phyloP scores from a whole-genome alignment of 64 coral and sea anemone genomes.

The Catalaphyllia jardinei region DNA sequence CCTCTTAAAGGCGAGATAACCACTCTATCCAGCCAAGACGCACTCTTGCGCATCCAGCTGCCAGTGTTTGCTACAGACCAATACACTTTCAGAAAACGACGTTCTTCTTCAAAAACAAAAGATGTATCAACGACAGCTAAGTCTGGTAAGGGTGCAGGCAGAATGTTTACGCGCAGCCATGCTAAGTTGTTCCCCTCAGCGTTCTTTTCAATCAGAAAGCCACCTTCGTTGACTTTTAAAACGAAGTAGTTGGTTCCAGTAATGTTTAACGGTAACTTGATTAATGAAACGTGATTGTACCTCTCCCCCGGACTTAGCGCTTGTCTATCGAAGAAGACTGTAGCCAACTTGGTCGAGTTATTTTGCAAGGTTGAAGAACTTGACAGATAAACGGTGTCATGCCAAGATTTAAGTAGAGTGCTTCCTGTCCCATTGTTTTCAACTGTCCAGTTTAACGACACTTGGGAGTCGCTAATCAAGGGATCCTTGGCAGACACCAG shows the following conservation, averaged over 20 bases:
- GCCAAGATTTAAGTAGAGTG: slow-evolving; percentile 45
- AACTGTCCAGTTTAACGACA: slow-evolving; percentile 56
- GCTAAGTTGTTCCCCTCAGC: slow-evolving; percentile 54
- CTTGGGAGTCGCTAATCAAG: slow-evolving; percentile 12
- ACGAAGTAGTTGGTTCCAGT: slow-evolving; percentile 58
- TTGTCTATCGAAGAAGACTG: neutral
- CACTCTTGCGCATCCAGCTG: slow-evolving; percentile 42
- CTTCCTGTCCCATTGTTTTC: slow-evolving; percentile 68
- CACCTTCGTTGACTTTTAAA: slow-evolving; percentile 59
- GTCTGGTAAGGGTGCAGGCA: slow-evolving; percentile 54
- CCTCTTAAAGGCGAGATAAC: slow-evolving; percentile 37
- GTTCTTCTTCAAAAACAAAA: slow-evolving; percentile 44
- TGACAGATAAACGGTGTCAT: slow-evolving; percentile 68
- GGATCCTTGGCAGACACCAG: neutral
- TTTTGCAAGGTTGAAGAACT: slow-evolving; percentile 1
- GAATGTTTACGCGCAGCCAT: slow-evolving; percentile 3
- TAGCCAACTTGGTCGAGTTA: neutral
- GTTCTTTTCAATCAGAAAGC: slow-evolving; percentile 26
- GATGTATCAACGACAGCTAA: slow-evolving; percentile 41
- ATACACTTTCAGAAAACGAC: slow-evolving; percentile 47
- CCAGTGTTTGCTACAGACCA: slow-evolving; percentile 63
- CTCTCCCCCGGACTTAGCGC: neutral
- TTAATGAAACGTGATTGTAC: slow-evolving; percentile 45
- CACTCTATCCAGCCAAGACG: slow-evolving; percentile 61
- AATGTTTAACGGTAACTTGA: slow-evolving; percentile 27